These are phyloP conservation scores for Dasysyrphus tricinctus DNA, from an alignment of 2,888 invertebrate genomes.

Conservation along the genomic window DNA sequence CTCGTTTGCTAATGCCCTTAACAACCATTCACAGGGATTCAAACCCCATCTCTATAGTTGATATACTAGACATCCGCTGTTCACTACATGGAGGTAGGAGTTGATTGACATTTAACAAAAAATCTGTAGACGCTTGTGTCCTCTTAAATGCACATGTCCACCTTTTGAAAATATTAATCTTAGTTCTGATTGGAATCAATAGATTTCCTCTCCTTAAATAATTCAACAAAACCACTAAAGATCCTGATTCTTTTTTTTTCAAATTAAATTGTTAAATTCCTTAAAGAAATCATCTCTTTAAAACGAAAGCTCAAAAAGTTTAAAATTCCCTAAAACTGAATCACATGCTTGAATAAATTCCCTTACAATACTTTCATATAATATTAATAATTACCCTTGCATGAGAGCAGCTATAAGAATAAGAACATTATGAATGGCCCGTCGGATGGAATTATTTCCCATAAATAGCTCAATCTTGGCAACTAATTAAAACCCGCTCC, in stretches of 20 bases:
- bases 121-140: no score
- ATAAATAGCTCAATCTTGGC: slow-evolving; percentile 73
- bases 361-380: slow-evolving; percentile 28
- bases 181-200: no score
- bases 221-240: no score
- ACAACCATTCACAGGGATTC: no score
- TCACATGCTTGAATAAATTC: slow-evolving; percentile 62
- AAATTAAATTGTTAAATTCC: neutral
- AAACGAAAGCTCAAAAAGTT: neutral
- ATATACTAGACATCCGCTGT: no score
- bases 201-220: no score
- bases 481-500: slow-evolving; percentile 73
- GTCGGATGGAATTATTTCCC: slow-evolving; percentile 67
- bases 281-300: neutral
- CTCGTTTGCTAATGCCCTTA: no score
- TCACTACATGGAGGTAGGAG: no score
- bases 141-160: no score
- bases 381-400: slow-evolving; percentile 7
- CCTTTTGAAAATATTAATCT: no score
- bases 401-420: neutral
- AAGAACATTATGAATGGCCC: slow-evolving; percentile 64
- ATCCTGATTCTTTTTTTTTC: neutral
- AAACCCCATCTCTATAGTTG: no score
- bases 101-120: no score
- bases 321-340: slow-evolving; percentile 54